A percentile compares a stretch with the other conserved stretches of the same genome.
These are phyloP conservation scores for Thelaira solivaga DNA, from an alignment of 2,888 invertebrate genomes.

Conservation along the genomic window DNA sequence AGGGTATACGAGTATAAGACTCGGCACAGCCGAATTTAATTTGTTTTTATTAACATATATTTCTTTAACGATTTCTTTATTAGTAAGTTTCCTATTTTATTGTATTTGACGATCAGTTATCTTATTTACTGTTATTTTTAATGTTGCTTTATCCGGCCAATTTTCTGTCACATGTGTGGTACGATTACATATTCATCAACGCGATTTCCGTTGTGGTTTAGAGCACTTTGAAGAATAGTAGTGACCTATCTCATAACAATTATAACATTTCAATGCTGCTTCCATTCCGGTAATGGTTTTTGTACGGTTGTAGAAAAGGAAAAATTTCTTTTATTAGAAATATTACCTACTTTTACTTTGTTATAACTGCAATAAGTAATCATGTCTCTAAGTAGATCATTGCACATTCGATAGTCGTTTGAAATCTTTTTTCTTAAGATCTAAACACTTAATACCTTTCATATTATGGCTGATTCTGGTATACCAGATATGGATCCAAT, in stretches of 20 bases:
- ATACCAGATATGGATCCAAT: constrained; percentile 38
- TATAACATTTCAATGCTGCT: neutral
- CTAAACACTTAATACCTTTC: constrained; percentile 53
- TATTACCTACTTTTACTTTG: constrained; percentile 42
- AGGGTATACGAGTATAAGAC: too few species aligned
- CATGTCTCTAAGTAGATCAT: constrained; percentile 36
- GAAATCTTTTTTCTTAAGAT: constrained; percentile 41
- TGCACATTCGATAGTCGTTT: constrained; percentile 25
- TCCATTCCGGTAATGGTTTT: too few species aligned
- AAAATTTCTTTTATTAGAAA: too few species aligned
- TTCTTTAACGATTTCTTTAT: constrained; percentile 11
- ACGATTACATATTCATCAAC: neutral
- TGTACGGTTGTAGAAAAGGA: too few species aligned
- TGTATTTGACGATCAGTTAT: neutral
- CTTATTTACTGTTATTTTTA: neutral
- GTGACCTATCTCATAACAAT: neutral
- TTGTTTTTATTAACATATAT: constrained; percentile 25
- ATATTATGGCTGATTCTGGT: constrained; percentile 51
- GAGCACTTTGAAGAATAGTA: neutral
- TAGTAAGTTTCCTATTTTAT: too few species aligned
- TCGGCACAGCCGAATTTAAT: too few species aligned
- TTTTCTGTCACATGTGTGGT: neutral
- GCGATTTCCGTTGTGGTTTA: neutral
- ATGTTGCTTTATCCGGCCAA: neutral
- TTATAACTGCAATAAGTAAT: constrained; percentile 24